Conservation (phyloP, 2,888 invertebrate genomes). For the Schizotus pectinicornis region DNA sequence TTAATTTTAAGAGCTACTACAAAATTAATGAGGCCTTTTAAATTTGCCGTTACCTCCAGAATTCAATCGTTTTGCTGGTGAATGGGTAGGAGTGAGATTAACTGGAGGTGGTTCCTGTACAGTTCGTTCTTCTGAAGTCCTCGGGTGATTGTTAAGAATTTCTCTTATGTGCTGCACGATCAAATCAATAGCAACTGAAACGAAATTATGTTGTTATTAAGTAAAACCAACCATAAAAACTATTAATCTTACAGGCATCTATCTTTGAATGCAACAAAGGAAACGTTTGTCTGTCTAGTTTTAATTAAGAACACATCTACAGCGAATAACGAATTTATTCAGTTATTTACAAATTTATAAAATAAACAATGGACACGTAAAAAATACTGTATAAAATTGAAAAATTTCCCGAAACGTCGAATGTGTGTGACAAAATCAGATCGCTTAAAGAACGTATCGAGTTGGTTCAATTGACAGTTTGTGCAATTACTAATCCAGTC, state of each 20-base stretch:
- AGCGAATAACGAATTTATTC: no score
- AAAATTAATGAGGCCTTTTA: constrained; percentile 47
- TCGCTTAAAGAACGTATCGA: constrained; percentile 15
- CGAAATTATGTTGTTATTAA: constrained; percentile 34
- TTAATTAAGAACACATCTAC: background rate
- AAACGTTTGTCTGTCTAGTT: background rate
- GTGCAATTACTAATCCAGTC: constrained; percentile 27
- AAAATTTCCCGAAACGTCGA: background rate
- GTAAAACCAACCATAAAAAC: background rate
- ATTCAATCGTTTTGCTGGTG: constrained; percentile 42
- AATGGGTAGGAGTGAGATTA: constrained; percentile 35
- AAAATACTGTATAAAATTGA: background rate
- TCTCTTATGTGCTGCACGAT: constrained; percentile 98
- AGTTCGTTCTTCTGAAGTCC: constrained; percentile 41
- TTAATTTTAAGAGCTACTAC: background rate
- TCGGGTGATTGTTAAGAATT: constrained; percentile 71
- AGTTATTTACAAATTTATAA: background rate
- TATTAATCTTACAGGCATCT: background rate
- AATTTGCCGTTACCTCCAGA: constrained; percentile 41
- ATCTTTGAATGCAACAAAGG: background rate
- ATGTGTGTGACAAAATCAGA: background rate
- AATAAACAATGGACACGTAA: no score
- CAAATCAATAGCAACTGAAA: constrained; percentile 95
- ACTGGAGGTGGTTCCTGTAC: constrained; percentile 9
- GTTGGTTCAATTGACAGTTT: constrained; percentile 27